Conservation (phyloP, 1,140 invertebrate genomes). For the Macrotrachela quadricornifera region DNA sequence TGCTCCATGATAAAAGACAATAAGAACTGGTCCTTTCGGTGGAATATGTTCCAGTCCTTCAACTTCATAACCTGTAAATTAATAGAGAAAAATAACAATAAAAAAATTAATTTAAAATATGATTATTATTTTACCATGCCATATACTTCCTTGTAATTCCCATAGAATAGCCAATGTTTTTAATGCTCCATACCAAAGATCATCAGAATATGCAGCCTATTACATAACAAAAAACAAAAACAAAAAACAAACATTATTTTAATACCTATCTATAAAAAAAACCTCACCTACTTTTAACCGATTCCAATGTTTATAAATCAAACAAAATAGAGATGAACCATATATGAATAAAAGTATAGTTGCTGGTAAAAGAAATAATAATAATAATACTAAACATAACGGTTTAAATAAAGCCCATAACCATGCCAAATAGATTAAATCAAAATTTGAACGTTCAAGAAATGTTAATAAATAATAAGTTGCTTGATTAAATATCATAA, state of each 20-base stretch:
- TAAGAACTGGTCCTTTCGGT: constrained; percentile 52
- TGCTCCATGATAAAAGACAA: constrained; percentile 92
- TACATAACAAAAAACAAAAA: too few species aligned
- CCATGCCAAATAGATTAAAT: constrained; percentile 5
- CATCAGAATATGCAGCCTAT: too few species aligned
- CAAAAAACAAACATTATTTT: too few species aligned
- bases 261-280: too few species aligned
- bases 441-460: too few species aligned
- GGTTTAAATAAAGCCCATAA: constrained; percentile 2
- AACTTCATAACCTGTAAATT: constrained; percentile 48
- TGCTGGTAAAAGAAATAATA: constrained; percentile 2
- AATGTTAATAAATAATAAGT: too few species aligned
- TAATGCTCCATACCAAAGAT: too few species aligned
- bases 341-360: constrained; percentile 3
- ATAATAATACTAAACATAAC: neutral
- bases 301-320: constrained; percentile 5
- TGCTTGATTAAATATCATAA: too few species aligned
- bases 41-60: constrained; percentile 77
- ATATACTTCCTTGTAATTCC: constrained; percentile 3
- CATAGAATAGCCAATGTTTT: too few species aligned
- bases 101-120: too few species aligned
- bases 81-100: too few species aligned
- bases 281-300: constrained; percentile 1
- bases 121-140: constrained; percentile 33
- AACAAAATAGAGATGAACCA: constrained; percentile 2